Conservation (phyloP, 2,888 invertebrate species). For the Drosophila parthenogenetica region DNA sequence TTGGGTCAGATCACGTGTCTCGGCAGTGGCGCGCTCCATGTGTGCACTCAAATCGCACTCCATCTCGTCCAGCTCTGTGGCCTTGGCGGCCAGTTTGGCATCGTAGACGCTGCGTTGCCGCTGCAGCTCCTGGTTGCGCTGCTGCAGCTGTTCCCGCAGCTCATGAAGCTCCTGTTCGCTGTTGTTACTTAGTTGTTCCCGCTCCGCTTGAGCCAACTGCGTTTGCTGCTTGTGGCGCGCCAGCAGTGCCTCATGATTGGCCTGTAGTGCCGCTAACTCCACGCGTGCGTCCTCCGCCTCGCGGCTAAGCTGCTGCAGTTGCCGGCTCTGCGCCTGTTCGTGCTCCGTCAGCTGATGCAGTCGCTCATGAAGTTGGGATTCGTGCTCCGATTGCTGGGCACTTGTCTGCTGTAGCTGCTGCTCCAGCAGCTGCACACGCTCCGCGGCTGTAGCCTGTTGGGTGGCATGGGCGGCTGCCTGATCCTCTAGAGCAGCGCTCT, state of each 20-base stretch:
- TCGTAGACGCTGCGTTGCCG: slow-evolving; percentile 85
- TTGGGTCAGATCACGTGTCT: slow-evolving; percentile 86
- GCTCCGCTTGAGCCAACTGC: slow-evolving; percentile 84
- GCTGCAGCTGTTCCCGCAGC: slow-evolving; percentile 79
- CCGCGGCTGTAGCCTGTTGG: slow-evolving; percentile 87
- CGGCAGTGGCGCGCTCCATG: slow-evolving; percentile 76
- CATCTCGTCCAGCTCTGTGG: slow-evolving; percentile 85
- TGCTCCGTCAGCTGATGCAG: slow-evolving; percentile 88
- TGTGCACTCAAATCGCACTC: slow-evolving; percentile 86
- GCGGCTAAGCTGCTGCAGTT: slow-evolving; percentile 87
- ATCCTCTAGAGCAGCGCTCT: slow-evolving; percentile 89
- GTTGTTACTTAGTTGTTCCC: slow-evolving; percentile 79
- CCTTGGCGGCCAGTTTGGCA: slow-evolving; percentile 83
- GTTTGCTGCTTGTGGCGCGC: slow-evolving; percentile 84
- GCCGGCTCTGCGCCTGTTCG: slow-evolving; percentile 87
- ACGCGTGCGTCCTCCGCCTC: slow-evolving; percentile 86
- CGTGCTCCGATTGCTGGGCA: slow-evolving; percentile 87
- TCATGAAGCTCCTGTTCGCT: slow-evolving; percentile 83
- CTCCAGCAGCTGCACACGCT: slow-evolving; percentile 88
- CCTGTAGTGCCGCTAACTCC: slow-evolving; percentile 85
- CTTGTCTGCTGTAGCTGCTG: slow-evolving; percentile 87
- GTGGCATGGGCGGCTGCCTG: slow-evolving; percentile 88
- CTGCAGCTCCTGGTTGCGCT: slow-evolving; percentile 84
- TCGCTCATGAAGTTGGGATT: slow-evolving; percentile 88
- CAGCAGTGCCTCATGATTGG: slow-evolving; percentile 84